Percentiles rank a stretch among this genome's conserved stretches.
Conservation (phyloP, 2,888 invertebrate species). For the Euphydryas editha region DNA sequence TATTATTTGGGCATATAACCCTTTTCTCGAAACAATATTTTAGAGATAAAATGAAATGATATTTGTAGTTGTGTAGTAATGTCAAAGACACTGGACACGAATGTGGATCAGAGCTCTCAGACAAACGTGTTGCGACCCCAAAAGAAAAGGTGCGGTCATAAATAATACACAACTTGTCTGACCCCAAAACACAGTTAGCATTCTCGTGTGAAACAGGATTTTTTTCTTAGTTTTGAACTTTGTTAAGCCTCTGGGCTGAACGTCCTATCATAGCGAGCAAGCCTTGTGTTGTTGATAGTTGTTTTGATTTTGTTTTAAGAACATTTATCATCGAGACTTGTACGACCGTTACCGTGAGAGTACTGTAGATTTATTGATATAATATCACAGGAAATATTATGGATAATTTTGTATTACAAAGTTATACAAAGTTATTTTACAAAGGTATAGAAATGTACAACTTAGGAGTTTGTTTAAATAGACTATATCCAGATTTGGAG, state of each 20-base stretch:
- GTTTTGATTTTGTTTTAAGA: background rate
- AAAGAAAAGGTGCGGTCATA: constrained; percentile 32
- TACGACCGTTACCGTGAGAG: background rate
- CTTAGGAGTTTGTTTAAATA: no score
- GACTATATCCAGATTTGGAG: no score
- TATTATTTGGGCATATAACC: no score
- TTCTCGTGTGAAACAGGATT: constrained; percentile 28
- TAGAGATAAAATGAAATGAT: constrained; percentile 1
- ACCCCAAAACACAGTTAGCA: constrained; percentile 35
- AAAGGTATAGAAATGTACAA: no score
- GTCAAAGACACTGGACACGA: constrained; percentile 8
- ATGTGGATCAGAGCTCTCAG: constrained; percentile 12
- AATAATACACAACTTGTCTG: constrained; percentile 38
- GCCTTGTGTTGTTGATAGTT: background rate
- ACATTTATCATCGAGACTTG: background rate
- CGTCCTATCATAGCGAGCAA: background rate
- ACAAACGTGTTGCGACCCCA: constrained; percentile 20
- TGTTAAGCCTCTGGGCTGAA: constrained; percentile 5
- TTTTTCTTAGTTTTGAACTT: constrained; percentile 17
- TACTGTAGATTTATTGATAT: constrained; percentile 2
- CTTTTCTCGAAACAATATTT: background rate
- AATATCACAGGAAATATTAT: background rate
- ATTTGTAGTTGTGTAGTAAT: background rate
- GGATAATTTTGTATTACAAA: no score
- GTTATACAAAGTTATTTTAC: no score